A percentile compares a stretch with the other conserved stretches of the same genome.
Evolutionary conservation across 2,797 vertebrate genomes (phyloP).

Genomic region (Gymnothorax javanicus): DNA sequence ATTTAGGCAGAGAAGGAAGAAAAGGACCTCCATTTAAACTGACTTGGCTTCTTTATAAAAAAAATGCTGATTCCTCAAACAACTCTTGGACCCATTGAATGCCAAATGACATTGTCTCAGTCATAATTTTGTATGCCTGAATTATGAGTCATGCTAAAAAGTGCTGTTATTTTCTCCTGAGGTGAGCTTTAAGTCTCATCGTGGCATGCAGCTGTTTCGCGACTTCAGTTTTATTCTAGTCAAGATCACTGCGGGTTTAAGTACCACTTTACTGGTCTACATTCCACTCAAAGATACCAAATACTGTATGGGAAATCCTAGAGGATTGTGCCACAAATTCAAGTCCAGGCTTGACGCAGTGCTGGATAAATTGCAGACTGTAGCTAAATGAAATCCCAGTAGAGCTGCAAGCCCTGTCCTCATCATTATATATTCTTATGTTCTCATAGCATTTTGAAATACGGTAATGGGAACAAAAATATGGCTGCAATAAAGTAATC

Average conservation of each 20-base stretch:
- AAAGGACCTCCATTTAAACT: conserved; percentile 61
- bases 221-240: background rate
- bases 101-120: conserved; percentile 26
- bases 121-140: conserved; percentile 41
- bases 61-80: conserved; percentile 49
- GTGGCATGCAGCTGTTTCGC: background rate
- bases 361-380: background rate
- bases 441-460: background rate
- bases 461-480: background rate
- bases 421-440: conserved; percentile 2
- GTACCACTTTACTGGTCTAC: background rate
- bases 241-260: background rate
- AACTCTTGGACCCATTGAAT: conserved; percentile 52
- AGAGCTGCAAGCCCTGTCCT: background rate
- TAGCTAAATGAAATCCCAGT: conserved; percentile 5
- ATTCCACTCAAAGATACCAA: background rate
- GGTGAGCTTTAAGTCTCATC: background rate
- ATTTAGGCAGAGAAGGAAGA: conserved; percentile 56
- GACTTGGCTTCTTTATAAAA: conserved; percentile 56
- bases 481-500: background rate
- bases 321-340: background rate
- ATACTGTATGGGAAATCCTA: background rate
- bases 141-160: background rate
- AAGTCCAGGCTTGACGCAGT: background rate
- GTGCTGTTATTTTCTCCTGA: background rate